Conservation (phyloP, 2,888 invertebrate genomes). For the Hoplodrina ambigua region DNA sequence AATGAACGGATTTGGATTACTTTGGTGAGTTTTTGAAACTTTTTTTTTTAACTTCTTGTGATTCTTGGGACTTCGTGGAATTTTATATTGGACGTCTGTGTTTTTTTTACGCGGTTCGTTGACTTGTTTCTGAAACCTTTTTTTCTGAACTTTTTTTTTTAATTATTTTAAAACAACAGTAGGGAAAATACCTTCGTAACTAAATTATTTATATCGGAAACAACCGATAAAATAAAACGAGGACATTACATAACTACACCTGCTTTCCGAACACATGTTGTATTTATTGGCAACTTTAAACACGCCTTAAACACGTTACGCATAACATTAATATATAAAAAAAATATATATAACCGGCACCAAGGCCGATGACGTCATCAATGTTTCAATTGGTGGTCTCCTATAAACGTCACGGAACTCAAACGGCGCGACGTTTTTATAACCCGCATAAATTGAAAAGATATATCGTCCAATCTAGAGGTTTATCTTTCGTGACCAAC, state of each 20-base stretch:
- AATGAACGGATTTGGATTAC: slow-evolving; percentile 89
- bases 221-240: slow-evolving; percentile 40
- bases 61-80: slow-evolving; percentile 8
- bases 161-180: slow-evolving; percentile 39
- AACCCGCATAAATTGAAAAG: slow-evolving; percentile 71
- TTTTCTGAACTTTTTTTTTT: slow-evolving; percentile 24
- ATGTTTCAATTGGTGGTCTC: slow-evolving; percentile 63
- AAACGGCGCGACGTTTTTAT: slow-evolving; percentile 67
- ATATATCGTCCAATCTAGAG: slow-evolving; percentile 68
- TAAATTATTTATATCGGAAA: slow-evolving; percentile 33
- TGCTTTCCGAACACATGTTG: slow-evolving; percentile 55
- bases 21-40: slow-evolving; percentile 80
- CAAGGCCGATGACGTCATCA: slow-evolving; percentile 63
- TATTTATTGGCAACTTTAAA: slow-evolving; percentile 41
- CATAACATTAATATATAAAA: slow-evolving; percentile 30
- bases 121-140: not conserved
- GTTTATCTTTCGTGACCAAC: slow-evolving; percentile 65
- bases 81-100: slow-evolving; percentile 1
- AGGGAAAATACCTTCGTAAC: slow-evolving; percentile 10
- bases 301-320: slow-evolving; percentile 41
- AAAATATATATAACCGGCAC: slow-evolving; percentile 29
- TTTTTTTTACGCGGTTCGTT: slow-evolving; percentile 14
- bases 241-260: slow-evolving; percentile 49
- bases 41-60: slow-evolving; percentile 18
- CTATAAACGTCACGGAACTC: slow-evolving; percentile 64